Percentiles rank a stretch among this genome's conserved stretches.
These are phyloP conservation scores for Cebus imitator DNA, from an alignment of 2,113 vertebrate genomes.

Conservation along the genomic window DNA sequence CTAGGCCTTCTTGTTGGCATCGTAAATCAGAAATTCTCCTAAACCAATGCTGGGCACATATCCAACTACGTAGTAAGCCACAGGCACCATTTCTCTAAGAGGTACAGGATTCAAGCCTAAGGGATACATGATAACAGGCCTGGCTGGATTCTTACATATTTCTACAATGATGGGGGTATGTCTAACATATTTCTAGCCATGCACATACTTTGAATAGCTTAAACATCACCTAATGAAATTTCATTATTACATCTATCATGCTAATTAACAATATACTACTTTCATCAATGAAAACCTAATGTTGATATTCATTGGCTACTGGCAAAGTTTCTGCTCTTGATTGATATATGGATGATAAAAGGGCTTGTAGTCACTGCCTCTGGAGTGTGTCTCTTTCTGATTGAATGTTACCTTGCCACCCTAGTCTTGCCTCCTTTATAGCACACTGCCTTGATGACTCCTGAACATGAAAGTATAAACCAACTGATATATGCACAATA, in stretches of 20 bases:
- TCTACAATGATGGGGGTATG: background rate
- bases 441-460: background rate
- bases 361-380: background rate
- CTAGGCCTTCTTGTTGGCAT: background rate
- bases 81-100: background rate
- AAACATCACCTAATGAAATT: background rate
- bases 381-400: background rate
- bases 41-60: background rate
- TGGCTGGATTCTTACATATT: background rate
- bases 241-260: background rate
- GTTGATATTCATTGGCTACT: background rate
- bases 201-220: background rate
- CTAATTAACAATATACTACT: slow-evolving; percentile 29
- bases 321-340: background rate
- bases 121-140: background rate
- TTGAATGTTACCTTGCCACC: background rate
- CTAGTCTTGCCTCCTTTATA: background rate
- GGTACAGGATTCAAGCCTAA: background rate
- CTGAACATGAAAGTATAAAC: background rate
- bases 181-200: background rate
- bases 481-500: background rate
- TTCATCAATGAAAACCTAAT: background rate
- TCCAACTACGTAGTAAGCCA: background rate
- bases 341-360: background rate
- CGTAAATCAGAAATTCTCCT: background rate